Evolutionary conservation across 2,113 vertebrate genomes (phyloP).

Genomic region (Dryoscopus gambensis): DNA sequence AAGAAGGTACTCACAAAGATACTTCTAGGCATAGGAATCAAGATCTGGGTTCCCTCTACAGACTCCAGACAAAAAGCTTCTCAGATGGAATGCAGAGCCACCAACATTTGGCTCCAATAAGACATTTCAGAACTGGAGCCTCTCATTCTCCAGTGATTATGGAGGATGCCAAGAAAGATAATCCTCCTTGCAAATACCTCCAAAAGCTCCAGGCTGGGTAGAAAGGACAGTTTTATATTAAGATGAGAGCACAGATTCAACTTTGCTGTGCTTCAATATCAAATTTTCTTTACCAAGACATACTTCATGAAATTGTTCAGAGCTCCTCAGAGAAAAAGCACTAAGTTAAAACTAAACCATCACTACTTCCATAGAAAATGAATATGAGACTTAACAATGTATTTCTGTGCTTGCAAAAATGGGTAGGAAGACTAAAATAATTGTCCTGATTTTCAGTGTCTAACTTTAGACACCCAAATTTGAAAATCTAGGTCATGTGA

Average conservation of each 20-base stretch:
- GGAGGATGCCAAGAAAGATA: background rate
- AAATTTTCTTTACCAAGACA: constrained; percentile 33
- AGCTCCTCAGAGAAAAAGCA: constrained; percentile 35
- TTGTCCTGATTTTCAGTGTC: constrained; percentile 49
- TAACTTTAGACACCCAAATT: constrained; percentile 48
- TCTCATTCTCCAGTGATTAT: background rate
- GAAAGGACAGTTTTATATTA: background rate
- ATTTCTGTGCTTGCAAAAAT: constrained; percentile 39
- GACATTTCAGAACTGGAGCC: background rate
- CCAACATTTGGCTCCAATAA: background rate
- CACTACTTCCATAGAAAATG: background rate
- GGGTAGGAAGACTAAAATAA: constrained; percentile 55
- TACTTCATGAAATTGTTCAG: background rate
- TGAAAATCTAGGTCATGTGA: constrained; percentile 50
- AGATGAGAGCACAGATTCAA: background rate
- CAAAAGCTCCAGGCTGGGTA: background rate
- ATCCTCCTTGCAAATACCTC: background rate
- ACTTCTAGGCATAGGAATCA: background rate
- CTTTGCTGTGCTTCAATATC: background rate
- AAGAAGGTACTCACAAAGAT: background rate
- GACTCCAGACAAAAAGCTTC: background rate
- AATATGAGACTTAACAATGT: background rate
- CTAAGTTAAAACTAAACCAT: constrained; percentile 30
- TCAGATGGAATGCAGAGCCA: background rate
- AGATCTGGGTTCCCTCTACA: background rate